These are phyloP conservation scores for Pentalonia nigronervosa DNA, from an alignment of 1,140 invertebrate species.

Conservation along the genomic window DNA sequence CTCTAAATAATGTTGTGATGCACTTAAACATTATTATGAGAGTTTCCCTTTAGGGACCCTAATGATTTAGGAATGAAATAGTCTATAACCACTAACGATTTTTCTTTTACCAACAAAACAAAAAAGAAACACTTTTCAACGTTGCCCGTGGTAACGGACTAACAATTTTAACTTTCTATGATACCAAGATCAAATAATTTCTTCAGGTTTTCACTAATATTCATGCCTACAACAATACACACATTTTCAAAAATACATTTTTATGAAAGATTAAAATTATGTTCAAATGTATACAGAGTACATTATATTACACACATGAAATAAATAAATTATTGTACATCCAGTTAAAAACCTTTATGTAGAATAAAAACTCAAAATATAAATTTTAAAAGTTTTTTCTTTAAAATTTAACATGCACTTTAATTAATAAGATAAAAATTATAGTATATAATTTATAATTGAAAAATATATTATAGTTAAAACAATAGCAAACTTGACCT, in stretches of 20 bases:
- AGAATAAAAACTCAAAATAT: not conserved
- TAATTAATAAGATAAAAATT: not conserved
- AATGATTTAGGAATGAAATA: conserved; percentile 51
- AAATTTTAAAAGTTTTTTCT: not conserved
- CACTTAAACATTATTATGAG: conserved; percentile 47
- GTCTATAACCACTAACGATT: conserved; percentile 51
- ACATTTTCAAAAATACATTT: not conserved
- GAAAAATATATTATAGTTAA: not conserved
- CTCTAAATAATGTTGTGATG: conserved; percentile 50
- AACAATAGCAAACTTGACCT: not conserved
- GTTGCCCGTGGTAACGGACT: conserved; percentile 29
- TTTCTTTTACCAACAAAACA: conserved; percentile 44
- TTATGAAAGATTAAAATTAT: not conserved
- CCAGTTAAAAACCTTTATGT: not conserved
- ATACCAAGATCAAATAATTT: conserved; percentile 16
- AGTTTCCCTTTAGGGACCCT: not conserved
- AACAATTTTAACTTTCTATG: not conserved
- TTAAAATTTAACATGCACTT: not conserved
- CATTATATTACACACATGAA: not conserved
- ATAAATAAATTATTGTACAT: not conserved
- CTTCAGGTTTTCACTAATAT: not conserved
- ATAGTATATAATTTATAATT: not conserved
- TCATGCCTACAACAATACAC: too few relatives aligned
- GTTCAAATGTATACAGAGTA: not conserved
- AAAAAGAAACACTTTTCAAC: conserved; percentile 42